Evolutionary conservation across 2,113 vertebrate genomes (phyloP).

Genomic region (Nothobranchius furzeri): DNA sequence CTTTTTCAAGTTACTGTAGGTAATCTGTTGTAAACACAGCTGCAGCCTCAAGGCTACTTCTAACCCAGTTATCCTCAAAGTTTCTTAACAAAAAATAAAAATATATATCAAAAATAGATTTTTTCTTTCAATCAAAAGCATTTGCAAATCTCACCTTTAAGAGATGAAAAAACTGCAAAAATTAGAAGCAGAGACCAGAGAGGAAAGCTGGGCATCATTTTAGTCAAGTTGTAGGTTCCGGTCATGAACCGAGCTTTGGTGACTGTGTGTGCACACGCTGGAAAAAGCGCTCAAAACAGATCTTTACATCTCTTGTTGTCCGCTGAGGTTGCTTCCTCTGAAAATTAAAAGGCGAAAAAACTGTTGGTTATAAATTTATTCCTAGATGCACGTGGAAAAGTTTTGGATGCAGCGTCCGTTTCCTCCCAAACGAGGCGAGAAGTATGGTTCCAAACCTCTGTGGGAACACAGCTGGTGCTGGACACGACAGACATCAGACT

Average conservation of each 20-base stretch:
- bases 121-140: neutral
- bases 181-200: constrained; percentile 28
- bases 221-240: constrained; percentile 18
- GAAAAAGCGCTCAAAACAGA: constrained; percentile 15
- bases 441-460: constrained; percentile 2
- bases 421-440: neutral
- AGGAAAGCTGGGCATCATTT: constrained; percentile 48
- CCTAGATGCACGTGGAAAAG: neutral
- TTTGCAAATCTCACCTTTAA: constrained; percentile 49
- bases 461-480: constrained; percentile 8
- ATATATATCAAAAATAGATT: neutral
- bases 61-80: constrained; percentile 11
- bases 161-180: constrained; percentile 32
- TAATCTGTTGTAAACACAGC: constrained; percentile 16
- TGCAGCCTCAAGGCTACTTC: constrained; percentile 19
- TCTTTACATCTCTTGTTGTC: constrained; percentile 30
- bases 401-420: neutral
- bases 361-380: neutral
- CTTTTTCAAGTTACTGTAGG: too few relatives aligned
- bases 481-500: constrained; percentile 27
- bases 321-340: constrained; percentile 5
- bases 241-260: constrained; percentile 5
- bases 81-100: neutral
- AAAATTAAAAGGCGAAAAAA: neutral
- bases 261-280: constrained; percentile 16